Percentiles rank a stretch among this genome's conserved stretches.
Evolutionary conservation across 2,888 invertebrate species (phyloP).

Genomic region (Notocelia uddmanniana): DNA sequence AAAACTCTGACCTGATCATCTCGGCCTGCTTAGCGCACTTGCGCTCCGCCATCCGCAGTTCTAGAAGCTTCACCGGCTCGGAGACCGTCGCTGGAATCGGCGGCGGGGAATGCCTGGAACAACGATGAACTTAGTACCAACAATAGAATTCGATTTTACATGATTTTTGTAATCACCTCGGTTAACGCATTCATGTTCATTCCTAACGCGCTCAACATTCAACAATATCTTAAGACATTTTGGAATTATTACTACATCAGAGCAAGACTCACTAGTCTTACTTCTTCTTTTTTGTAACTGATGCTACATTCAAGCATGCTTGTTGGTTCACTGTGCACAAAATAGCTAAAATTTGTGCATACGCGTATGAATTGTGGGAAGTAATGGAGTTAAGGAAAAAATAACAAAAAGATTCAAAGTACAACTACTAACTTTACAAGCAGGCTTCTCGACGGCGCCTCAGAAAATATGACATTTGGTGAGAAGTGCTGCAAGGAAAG

Average conservation of each 20-base stretch:
- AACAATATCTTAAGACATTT: too few species aligned
- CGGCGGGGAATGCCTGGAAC: constrained; percentile 77
- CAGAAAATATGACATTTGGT: background rate
- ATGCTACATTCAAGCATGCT: background rate
- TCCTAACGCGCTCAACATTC: too few species aligned
- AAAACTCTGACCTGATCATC: constrained; percentile 87
- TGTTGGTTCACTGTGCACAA: background rate
- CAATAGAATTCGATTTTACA: background rate
- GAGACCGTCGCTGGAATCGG: constrained; percentile 78
- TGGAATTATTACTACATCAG: too few species aligned
- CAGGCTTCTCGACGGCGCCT: background rate
- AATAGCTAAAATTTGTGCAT: background rate
- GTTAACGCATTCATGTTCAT: too few species aligned
- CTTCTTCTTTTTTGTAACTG: background rate
- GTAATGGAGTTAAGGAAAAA: too few species aligned
- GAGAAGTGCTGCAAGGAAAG: background rate
- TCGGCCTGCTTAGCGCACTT: constrained; percentile 93
- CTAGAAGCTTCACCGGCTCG: constrained; percentile 90
- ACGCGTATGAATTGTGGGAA: background rate
- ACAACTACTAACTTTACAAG: background rate
- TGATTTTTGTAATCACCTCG: background rate
- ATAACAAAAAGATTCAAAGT: too few species aligned
- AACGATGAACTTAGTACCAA: background rate
- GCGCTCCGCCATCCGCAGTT: constrained; percentile 93
- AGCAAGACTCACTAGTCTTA: background rate